phyloP scores from a whole-genome alignment of 2,113 vertebrate species.

The Marcusenius ussheri region DNA sequence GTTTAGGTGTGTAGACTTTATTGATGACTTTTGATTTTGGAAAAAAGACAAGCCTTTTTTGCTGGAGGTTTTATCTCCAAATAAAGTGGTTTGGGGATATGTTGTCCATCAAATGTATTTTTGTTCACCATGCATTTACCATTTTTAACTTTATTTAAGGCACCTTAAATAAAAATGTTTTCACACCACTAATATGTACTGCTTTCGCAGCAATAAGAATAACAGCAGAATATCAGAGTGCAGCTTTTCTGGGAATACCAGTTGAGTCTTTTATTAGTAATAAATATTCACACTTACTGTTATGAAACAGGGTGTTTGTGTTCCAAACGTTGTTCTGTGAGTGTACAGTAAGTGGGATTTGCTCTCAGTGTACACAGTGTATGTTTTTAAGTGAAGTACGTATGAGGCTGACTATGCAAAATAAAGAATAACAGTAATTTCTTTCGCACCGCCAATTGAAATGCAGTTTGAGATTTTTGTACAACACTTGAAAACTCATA shows the following conservation, averaged over 20 bases:
- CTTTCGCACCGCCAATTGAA: neutral
- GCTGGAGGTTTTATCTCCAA: neutral
- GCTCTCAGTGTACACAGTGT: neutral
- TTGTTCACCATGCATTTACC: neutral
- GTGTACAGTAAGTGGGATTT: neutral
- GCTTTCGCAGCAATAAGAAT: neutral
- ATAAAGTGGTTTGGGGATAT: neutral
- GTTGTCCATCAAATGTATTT: neutral
- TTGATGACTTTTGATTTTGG: neutral
- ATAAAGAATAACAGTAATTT: neutral
- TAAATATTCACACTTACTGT: constrained; percentile 11
- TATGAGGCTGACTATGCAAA: neutral
- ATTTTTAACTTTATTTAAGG: neutral
- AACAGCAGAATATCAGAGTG: neutral
- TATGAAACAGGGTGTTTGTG: neutral
- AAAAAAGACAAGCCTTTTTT: neutral
- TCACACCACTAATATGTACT: neutral
- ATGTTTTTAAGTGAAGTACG: neutral
- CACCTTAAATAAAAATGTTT: neutral
- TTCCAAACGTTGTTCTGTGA: neutral
- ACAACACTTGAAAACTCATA: neutral
- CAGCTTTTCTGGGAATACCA: neutral
- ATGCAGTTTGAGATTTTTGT: neutral
- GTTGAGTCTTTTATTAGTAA: neutral
- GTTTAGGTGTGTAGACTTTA: neutral